These are phyloP conservation scores for Erebia palarica DNA, from an alignment of 2,888 invertebrate genomes.

Conservation along the genomic window DNA sequence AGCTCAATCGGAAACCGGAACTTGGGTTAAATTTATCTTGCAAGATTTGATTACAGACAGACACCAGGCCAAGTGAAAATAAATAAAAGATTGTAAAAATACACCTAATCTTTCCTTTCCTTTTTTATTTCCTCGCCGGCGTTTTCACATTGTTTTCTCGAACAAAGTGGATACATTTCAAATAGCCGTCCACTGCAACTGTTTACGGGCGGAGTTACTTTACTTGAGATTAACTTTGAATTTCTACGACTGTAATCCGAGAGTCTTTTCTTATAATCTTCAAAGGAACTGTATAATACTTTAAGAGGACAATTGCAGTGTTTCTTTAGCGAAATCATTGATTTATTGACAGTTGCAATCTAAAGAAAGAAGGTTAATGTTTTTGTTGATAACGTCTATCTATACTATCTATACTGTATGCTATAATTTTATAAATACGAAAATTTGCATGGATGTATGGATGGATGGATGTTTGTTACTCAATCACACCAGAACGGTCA, in stretches of 20 bases:
- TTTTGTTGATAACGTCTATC: neutral
- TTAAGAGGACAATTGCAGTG: neutral
- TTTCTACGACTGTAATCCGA: slow-evolving; percentile 35
- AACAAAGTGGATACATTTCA: slow-evolving; percentile 45
- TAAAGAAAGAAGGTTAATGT: neutral
- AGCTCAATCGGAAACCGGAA: too few species aligned
- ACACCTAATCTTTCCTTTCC: slow-evolving; percentile 15
- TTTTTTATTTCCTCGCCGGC: slow-evolving; percentile 23
- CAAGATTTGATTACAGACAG: too few species aligned
- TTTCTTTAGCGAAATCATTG: neutral
- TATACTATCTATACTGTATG: too few species aligned
- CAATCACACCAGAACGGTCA: too few species aligned
- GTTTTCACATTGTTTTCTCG: slow-evolving; percentile 50
- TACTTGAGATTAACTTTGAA: slow-evolving; percentile 39
- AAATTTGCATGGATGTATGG: too few species aligned
- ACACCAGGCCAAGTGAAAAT: too few species aligned
- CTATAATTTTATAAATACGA: too few species aligned
- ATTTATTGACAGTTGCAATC: neutral
- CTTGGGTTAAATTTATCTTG: too few species aligned
- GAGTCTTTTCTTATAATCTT: slow-evolving; percentile 18
- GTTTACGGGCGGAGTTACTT: slow-evolving; percentile 44
- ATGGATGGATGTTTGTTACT: too few species aligned
- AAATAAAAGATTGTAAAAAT: neutral
- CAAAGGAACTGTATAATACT: slow-evolving; percentile 16
- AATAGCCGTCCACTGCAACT: slow-evolving; percentile 64